Base-by-base conservation (phyloP, 2,888 invertebrate species). In the Cheiracanthium punctorium region DNA sequence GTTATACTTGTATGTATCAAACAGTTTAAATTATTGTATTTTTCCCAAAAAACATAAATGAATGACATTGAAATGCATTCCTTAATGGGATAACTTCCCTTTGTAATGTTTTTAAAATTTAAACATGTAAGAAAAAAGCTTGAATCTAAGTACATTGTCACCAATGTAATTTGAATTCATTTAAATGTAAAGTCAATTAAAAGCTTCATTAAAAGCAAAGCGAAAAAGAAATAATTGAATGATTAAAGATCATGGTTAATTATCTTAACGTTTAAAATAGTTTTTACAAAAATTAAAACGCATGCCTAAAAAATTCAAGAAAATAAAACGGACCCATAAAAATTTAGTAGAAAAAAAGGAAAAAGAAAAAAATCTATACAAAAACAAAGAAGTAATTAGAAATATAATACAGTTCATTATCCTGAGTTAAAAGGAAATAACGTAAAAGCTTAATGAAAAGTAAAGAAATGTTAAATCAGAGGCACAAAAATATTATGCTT, bases 231-330 rank as follows among this genome's bases (percentile, higher is more conserved):
- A 29, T 17, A 72, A 70, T 72, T 80, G n/a, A n/a, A 64, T 72
- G 80, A 80, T 73, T 80, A 80, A 80, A 77, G 72, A 80, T 80
- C 72, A 72, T 29, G 72, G 72, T 64, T 80, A 80, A 80, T 80
- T 72, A 80, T 52, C 48, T 65, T 72, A 72, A 43, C 72, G 64
- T 41, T 32, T 41, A 65, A n/a, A 80, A 64, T 33, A 65, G 41
- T 29, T 58, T 64, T 80, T 71, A n/a, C 12, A 10, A 24, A n/a
- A n/a, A n/a, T n/a, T n/a, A n/a, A n/a, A n/a, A n/a, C n/a, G n/a
- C n/a, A n/a, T n/a, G n/a, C n/a, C n/a, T n/a, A n/a, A n/a, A n/a
- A 37, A 70, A 79, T 24, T 79, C 14, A 71, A 65, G 41, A 80
- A 48, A 65, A 43, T 41, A 58, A 58, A 58, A 58, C 7, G 17